phyloP scores from a whole-genome alignment of 2,797 vertebrate genomes.

The Myripristis murdjan region DNA sequence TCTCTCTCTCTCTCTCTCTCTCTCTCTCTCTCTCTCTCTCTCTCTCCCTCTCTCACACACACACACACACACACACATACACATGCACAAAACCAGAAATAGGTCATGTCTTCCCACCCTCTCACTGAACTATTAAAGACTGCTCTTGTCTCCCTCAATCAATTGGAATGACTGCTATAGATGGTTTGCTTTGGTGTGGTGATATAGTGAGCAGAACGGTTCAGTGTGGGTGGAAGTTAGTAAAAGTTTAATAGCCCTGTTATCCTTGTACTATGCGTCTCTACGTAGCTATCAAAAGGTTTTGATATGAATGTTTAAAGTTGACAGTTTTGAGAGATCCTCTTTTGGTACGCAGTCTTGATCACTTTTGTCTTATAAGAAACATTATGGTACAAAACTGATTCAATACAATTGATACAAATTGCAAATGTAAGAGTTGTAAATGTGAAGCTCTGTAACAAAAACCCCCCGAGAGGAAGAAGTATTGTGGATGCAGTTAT shows the following conservation, averaged over 20 bases:
- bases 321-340: too few species aligned
- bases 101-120: slow-evolving; percentile 21
- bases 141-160: slow-evolving; percentile 22
- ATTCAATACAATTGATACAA: too few species aligned
- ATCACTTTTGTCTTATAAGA: too few species aligned
- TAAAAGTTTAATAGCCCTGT: slow-evolving; percentile 5
- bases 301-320: too few species aligned
- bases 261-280: neutral
- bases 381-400: too few species aligned
- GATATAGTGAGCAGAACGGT: slow-evolving; percentile 22
- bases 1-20: too few species aligned
- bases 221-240: slow-evolving; percentile 7
- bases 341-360: too few species aligned
- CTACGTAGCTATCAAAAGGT: too few species aligned
- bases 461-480: too few species aligned
- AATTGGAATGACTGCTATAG: slow-evolving; percentile 20
- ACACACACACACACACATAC: neutral
- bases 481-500: too few species aligned
- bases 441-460: too few species aligned
- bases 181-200: slow-evolving; percentile 21
- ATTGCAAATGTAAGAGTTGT: too few species aligned
- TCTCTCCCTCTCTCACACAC: neutral
- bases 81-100: slow-evolving; percentile 26
- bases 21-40: neutral
- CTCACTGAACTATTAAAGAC: slow-evolving; percentile 46